Conservation (phyloP, 2,113 vertebrate genomes). For the Mustela nigripes region DNA sequence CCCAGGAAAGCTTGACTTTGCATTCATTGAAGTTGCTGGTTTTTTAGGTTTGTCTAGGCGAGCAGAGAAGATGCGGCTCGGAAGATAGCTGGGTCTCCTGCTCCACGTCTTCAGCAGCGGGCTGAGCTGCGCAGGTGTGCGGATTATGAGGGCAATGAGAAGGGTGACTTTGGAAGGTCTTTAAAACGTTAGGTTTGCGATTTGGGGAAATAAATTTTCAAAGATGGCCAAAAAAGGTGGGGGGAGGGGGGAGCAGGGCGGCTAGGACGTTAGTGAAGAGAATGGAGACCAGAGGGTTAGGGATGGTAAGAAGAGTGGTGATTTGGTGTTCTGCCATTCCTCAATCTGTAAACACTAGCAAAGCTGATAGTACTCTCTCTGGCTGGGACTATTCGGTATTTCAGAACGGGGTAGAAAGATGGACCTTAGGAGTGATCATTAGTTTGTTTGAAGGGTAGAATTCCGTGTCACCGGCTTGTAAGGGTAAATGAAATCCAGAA, state of each 20-base stretch:
- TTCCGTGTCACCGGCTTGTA: constrained; percentile 66
- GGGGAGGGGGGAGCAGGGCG: background rate
- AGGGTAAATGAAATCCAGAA: constrained; percentile 19
- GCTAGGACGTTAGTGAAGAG: constrained; percentile 75
- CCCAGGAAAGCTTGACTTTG: constrained; percentile 80
- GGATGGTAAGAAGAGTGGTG: constrained; percentile 61
- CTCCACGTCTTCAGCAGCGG: constrained; percentile 71
- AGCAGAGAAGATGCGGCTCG: constrained; percentile 78
- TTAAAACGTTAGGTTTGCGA: constrained; percentile 49
- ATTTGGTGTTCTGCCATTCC: constrained; percentile 81
- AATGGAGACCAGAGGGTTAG: constrained; percentile 76
- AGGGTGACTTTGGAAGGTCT: background rate
- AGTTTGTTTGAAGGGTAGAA: constrained; percentile 75
- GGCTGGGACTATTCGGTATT: constrained; percentile 76
- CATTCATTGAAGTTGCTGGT: constrained; percentile 85
- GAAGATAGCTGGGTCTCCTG: constrained; percentile 76
- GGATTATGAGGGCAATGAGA: background rate
- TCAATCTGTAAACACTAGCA: constrained; percentile 80
- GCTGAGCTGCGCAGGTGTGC: constrained; percentile 83
- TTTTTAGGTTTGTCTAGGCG: constrained; percentile 84
- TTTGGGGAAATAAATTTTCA: constrained; percentile 62
- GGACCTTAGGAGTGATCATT: constrained; percentile 72
- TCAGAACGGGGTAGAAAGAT: constrained; percentile 77
- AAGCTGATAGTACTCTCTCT: constrained; percentile 72
- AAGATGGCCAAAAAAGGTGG: background rate